phyloP scores from a whole-genome alignment of 35 echinoderm and acorn worm genomes.

The Chiridota heheva region DNA sequence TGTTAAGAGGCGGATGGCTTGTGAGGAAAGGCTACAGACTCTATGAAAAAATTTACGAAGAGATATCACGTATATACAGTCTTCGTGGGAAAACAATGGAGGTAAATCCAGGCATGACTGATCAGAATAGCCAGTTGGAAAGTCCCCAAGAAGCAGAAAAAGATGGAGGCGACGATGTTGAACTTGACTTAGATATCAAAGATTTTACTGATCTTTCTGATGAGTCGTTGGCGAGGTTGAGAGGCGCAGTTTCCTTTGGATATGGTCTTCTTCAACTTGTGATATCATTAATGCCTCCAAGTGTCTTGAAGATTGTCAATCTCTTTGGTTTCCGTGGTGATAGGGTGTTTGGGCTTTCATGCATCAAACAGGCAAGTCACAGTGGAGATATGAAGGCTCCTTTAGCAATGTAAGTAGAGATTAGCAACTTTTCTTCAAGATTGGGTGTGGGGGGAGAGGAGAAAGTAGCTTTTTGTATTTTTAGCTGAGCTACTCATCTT shows the following conservation, averaged over 20 bases:
- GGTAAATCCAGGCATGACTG: constrained; percentile 39
- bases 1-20: constrained; percentile 74
- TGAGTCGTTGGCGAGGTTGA: constrained; percentile 63
- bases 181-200: constrained; percentile 26
- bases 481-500: no score
- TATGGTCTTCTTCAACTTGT: constrained; percentile 89
- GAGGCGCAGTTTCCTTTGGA: constrained; percentile 87
- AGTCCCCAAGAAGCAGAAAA: not conserved
- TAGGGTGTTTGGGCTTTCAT: constrained; percentile 74
- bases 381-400: constrained; percentile 97
- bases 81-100: constrained; percentile 60
- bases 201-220: constrained; percentile 59
- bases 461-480: no score
- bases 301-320: constrained; percentile 88
- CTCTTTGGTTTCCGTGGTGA: constrained; percentile 93
- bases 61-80: constrained; percentile 71
- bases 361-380: constrained; percentile 76
- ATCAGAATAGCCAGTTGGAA: constrained; percentile 25
- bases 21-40: constrained; percentile 95
- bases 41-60: constrained; percentile 91
- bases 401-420: constrained; percentile 80
- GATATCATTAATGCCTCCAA: constrained; percentile 98
- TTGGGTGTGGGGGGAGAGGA: not conserved
- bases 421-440: not conserved
- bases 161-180: constrained; percentile 1